Percentiles rank a stretch among this genome's conserved stretches.
phyloP scores from a whole-genome alignment of 1,140 invertebrate genomes.

The Drosophila mauritiana region DNA sequence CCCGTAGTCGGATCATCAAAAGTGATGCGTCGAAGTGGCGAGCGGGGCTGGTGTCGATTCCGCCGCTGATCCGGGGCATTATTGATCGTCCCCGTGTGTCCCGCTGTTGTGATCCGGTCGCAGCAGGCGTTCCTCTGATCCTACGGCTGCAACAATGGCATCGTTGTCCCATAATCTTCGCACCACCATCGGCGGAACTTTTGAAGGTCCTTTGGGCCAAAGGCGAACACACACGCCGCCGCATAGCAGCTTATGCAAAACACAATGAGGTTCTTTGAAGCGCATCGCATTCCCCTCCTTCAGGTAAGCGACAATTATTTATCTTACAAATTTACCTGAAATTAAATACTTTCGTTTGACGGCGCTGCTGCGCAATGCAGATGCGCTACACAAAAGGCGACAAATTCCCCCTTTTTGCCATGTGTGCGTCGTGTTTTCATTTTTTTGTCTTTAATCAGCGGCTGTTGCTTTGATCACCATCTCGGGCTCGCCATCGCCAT shows the following conservation, averaged over 20 bases:
- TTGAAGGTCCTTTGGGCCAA: constrained; percentile 81
- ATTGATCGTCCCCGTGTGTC: constrained; percentile 66
- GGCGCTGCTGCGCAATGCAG: constrained; percentile 40
- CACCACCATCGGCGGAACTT: constrained; percentile 60
- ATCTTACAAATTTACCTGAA: constrained; percentile 83
- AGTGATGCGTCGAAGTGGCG: constrained; percentile 27
- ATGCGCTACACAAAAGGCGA: constrained; percentile 67
- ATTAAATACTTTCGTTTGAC: constrained; percentile 76
- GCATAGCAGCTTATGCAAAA: constrained; percentile 65
- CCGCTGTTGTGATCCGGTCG: constrained; percentile 77
- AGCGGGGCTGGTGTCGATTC: neutral
- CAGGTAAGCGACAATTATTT: constrained; percentile 81
- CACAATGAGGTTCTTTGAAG: constrained; percentile 82
- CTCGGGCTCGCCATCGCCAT: constrained; percentile 21
- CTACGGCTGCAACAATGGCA: constrained; percentile 55
- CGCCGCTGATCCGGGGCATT: constrained; percentile 56
- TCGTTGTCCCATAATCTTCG: constrained; percentile 67
- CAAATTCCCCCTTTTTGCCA: constrained; percentile 73
- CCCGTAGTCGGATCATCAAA: constrained; percentile 43
- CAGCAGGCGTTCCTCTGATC: constrained; percentile 47
- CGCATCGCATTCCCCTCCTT: constrained; percentile 49
- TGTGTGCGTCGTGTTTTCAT: constrained; percentile 37
- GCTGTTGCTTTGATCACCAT: constrained; percentile 74
- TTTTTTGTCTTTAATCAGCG: constrained; percentile 74
- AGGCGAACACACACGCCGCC: constrained; percentile 58